Percentiles rank a stretch among this genome's conserved stretches.
phyloP scores from a whole-genome alignment of 2,113 vertebrate genomes.

The Pachyramphus minor region DNA sequence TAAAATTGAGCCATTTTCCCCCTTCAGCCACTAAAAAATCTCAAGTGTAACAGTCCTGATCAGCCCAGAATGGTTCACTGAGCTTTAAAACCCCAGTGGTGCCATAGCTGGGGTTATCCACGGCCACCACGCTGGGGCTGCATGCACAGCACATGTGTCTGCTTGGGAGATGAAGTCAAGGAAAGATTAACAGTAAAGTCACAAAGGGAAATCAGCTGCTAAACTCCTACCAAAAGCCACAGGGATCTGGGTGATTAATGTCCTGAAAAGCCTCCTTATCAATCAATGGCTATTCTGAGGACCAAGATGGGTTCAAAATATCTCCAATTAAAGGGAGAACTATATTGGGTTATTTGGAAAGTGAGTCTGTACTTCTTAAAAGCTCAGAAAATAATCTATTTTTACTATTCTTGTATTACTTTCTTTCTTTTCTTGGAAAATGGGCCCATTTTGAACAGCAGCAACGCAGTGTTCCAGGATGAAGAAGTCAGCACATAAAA shows the following conservation, averaged over 20 bases:
- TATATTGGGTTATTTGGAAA: neutral
- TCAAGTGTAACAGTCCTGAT: neutral
- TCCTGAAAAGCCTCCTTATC: slow-evolving; percentile 12
- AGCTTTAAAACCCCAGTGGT: neutral
- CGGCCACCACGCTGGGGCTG: neutral
- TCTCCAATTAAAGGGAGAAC: neutral
- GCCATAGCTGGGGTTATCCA: neutral
- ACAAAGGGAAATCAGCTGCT: neutral
- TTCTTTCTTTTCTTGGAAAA: neutral
- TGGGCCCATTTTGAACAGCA: neutral
- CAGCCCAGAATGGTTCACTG: neutral
- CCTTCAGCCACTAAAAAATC: neutral
- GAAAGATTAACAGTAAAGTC: neutral
- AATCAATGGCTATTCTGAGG: neutral
- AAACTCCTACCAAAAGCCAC: neutral
- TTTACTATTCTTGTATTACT: neutral
- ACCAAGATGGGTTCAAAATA: neutral
- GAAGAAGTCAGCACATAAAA: neutral
- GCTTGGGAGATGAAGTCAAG: neutral
- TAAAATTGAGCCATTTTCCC: neutral
- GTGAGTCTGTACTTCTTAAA: neutral
- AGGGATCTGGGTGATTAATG: neutral
- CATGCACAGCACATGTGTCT: neutral
- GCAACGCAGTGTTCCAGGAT: neutral
- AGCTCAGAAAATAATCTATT: neutral